Base-by-base conservation (phyloP, 2,797 vertebrate genomes). In the Fringilla coelebs region DNA sequence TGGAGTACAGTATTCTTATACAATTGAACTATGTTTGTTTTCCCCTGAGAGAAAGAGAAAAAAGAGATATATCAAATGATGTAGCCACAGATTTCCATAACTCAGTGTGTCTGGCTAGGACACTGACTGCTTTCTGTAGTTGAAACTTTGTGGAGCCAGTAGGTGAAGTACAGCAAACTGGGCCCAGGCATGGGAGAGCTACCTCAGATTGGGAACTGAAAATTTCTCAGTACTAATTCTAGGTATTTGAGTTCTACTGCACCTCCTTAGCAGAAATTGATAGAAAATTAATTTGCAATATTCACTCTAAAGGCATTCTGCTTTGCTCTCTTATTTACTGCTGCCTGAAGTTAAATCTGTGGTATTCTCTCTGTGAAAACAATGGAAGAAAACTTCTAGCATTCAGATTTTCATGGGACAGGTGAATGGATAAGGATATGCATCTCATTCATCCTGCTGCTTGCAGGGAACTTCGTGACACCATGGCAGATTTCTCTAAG, bases 271-370 rank as follows among this genome's bases (percentile, higher is more conserved):
- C 26, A 54, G 40, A 40, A 40, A 40, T 40, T 40, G 40, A 40
- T 13, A 40, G 40, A 40, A 40, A 57, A 74, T 20, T 65, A 38
- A 17, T 84, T 88, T 90, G 21, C 29, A 48, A 7, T 75, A 18
- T n/a, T 17, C 0, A 1, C 2, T 4, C 2, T 2, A 45, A 49
- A 43, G 45, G 28, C 5, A 7, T 67, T 70, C 29, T 70, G 20
- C 28, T 77, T 83, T 7, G 71, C 11, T 67, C 2, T 41, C 12
- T 45, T 31, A n/a, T 12, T 81, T 34, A 18, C 36, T 60, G 24
- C 13, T 45, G 17, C 38, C 25, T 77, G 61, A 45, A 77, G 29
- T 62, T 71, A 6, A 2, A 26, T 58, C 4, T 72, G 17, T 65
- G 52, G 26, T 66, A 11, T 77, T 90, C n/a, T 43, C 34, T 41